Percentiles rank a stretch among this genome's conserved stretches.
These are phyloP conservation scores for Eupithecia exiguata DNA, from an alignment of 2,888 invertebrate species.

Conservation along the genomic window DNA sequence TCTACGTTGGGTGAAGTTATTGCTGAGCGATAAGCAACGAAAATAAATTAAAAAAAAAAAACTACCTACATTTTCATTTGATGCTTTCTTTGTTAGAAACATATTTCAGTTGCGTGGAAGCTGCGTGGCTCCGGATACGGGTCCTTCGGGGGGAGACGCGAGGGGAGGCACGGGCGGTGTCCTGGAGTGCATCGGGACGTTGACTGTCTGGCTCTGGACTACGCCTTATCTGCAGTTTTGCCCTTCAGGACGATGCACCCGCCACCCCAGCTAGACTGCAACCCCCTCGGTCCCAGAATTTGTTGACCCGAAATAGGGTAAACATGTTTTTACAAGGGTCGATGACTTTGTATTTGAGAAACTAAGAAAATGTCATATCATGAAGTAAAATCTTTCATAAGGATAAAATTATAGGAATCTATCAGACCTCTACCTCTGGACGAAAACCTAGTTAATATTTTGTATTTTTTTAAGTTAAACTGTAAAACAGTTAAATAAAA, in stretches of 20 bases:
- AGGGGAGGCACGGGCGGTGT: slow-evolving; percentile 42
- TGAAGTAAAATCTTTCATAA: too few species aligned
- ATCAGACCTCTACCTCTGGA: too few species aligned
- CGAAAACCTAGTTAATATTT: not conserved
- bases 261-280: slow-evolving; percentile 73
- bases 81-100: not conserved
- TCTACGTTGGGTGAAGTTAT: too few species aligned
- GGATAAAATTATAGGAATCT: too few species aligned
- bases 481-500: too few species aligned
- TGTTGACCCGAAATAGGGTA: slow-evolving; percentile 76
- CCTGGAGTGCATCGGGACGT: slow-evolving; percentile 78
- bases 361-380: not conserved
- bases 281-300: slow-evolving; percentile 70
- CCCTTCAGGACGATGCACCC: slow-evolving; percentile 83
- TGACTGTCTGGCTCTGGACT: slow-evolving; percentile 83
- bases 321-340: slow-evolving; percentile 59
- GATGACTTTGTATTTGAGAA: slow-evolving; percentile 34
- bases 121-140: slow-evolving; percentile 66
- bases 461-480: not conserved
- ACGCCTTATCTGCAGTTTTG: slow-evolving; percentile 81
- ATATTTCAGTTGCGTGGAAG: not conserved
- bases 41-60: too few species aligned
- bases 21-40: too few species aligned
- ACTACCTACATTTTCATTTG: too few species aligned
- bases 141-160: slow-evolving; percentile 56